These are phyloP conservation scores for Philopedon plagiatum DNA, from an alignment of 2,888 invertebrate species.

Conservation along the genomic window DNA sequence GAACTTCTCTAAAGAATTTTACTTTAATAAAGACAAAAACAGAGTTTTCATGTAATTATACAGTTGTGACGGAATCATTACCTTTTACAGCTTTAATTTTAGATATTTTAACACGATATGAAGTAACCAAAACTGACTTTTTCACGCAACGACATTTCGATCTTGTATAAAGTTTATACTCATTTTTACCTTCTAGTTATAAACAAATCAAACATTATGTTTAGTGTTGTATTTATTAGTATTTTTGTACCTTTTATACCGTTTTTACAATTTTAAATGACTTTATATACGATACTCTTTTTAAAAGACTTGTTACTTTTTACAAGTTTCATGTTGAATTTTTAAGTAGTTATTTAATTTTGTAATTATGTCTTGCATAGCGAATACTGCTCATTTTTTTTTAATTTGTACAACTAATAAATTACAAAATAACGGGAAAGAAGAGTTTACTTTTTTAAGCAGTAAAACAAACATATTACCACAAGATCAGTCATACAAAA, in stretches of 20 bases:
- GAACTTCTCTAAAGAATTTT: no score
- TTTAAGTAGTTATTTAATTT: constrained; percentile 34
- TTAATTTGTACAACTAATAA: no score
- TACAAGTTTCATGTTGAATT: constrained; percentile 25
- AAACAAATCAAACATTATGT: constrained; percentile 3
- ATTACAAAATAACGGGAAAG: no score
- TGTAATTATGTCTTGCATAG: background rate
- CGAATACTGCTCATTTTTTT: background rate
- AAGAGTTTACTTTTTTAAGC: no score
- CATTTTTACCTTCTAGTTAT: background rate
- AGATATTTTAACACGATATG: background rate
- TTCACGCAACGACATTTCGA: background rate
- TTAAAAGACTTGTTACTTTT: constrained; percentile 14
- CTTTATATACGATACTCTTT: constrained; percentile 28
- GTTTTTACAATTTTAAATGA: constrained; percentile 6
- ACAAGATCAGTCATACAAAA: no score
- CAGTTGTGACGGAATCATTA: no score
- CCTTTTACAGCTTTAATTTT: no score
- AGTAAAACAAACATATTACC: no score
- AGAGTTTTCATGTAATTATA: no score
- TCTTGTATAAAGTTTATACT: constrained; percentile 20
- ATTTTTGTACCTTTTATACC: constrained; percentile 22
- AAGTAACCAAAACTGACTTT: background rate
- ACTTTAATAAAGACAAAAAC: no score
- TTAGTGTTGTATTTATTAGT: constrained; percentile 19